Percentiles rank a stretch among this genome's conserved stretches.
Conservation (phyloP, 2,113 vertebrate species). For the Puffinus mauretanicus region DNA sequence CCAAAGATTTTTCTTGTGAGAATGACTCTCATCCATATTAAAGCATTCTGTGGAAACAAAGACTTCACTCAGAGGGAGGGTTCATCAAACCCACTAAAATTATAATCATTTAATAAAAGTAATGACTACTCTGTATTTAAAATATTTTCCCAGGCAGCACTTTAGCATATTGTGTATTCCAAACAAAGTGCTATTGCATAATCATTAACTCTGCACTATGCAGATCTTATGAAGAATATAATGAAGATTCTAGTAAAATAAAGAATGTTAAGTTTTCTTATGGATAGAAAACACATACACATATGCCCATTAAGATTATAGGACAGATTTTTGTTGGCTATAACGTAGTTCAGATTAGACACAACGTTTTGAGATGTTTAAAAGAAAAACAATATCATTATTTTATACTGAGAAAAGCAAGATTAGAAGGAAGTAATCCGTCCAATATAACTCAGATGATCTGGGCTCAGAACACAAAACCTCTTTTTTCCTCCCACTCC, state of each 20-base stretch:
- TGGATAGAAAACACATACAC: background rate
- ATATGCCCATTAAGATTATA: background rate
- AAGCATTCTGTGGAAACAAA: constrained; percentile 45
- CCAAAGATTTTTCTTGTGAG: background rate
- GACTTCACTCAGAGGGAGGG: constrained; percentile 26
- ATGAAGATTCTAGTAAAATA: background rate
- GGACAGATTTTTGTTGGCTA: background rate
- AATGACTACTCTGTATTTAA: constrained; percentile 60
- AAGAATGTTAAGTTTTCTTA: background rate
- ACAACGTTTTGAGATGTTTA: background rate
- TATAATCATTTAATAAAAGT: constrained; percentile 57
- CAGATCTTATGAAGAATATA: background rate
- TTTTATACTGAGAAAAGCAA: background rate
- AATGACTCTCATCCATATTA: constrained; percentile 55
- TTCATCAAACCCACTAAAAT: constrained; percentile 43
- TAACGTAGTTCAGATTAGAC: background rate
- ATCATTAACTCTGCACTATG: background rate
- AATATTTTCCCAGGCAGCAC: constrained; percentile 52
- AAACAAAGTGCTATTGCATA: constrained; percentile 52
- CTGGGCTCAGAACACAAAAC: background rate
- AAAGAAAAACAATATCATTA: background rate
- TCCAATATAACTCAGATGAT: background rate
- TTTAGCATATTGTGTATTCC: constrained; percentile 47
- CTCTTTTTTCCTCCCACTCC: background rate
- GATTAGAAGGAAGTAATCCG: background rate